Base-by-base conservation (phyloP, 2,888 invertebrate species). In the Artemia sinica region DNA sequence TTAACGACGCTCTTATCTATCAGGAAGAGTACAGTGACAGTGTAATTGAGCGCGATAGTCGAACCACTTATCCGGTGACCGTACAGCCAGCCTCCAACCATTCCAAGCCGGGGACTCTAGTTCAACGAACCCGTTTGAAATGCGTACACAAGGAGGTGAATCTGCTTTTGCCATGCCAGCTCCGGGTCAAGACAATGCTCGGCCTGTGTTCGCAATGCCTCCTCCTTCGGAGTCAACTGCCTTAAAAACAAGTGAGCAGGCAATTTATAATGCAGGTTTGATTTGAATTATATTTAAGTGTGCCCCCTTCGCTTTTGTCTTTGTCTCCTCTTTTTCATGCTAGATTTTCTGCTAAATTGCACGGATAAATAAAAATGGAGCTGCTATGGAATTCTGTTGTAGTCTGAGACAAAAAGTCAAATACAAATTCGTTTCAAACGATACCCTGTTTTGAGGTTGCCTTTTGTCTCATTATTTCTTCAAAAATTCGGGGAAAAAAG, bases 181-280 rank as follows among this genome's bases (percentile, higher is more conserved):
- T 8, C 58, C 58, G 8, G 58, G 58, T 14, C 14, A 18, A 8
- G 58, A 18, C n/a, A 18, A 9, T 14, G 58, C 58, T n/a, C 58
- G 18, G 10, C 58, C 58, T 8, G 58, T 58, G 58, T 58, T 58
- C 10, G 58, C 58, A n/a, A 58, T 58, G 58, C 58, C 58, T 58
- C 8, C 58, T 18, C 58, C 58, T 8, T 58, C 58, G 58, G 58
- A 58, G 58, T 58, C 58, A 18, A 58, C 58, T 58, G 58, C 58
- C 18, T 58, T 58, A 18, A 58, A 58, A 58, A 14, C 58, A 58
- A 58, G 58, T 58, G 58, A 58, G 58, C 58, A 58, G 58, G 8
- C 58, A 18, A 18, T 58, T 58, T 58, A 58, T 58, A 58, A n/a
- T n/a, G 1, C 58, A 58, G 58, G 58, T 58, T 58, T 58, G 58